Base-by-base conservation (phyloP, 1,140 invertebrate species). In the Wiebesia pumilae region DNA sequence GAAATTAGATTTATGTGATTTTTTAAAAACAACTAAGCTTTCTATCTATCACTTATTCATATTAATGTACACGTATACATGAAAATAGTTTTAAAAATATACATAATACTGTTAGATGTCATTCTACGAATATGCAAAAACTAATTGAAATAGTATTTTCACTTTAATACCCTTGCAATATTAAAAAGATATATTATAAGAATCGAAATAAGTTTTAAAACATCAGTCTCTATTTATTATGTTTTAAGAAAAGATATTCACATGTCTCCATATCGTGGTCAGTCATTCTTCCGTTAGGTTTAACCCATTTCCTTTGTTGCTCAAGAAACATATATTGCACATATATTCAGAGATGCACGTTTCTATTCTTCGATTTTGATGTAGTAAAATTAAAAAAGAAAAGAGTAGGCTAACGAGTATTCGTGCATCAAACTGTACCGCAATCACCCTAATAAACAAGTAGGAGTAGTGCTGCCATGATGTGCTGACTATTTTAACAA, bases 401-500 rank as follows among this genome's bases (percentile, higher is more conserved):
- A 24, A 9, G 47, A 67, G 83, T 79, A 40, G 62, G 75, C 73
- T 33, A 16, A 33, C 40, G 33, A 40, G 19, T 54, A 47, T n/a
- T 79, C 77, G 75, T 85, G 77, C 83, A 62, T 80, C 83, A 85
- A 43, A 3, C 40, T 16, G 19, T 35, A 78, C 35, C 40, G 43
- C 38, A 38, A 54, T 38, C 77, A 83, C 81, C 81, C 65, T 58
- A 75, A 83, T 83, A 75, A 71, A 69, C 81, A 78, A 62, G 62
- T 40, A 62, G 24, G 4, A 62, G 3, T 14, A 62, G 58, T 24
- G 27, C 58, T 10, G 24, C 58, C 58, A 62, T 62, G 14, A 3
- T 62, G 24, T 62, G 51, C 58, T 27, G 71, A 47, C 83, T 84
- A 84, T 79, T 84, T 84, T 84, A 84, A 84, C 73, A 51, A 35